These are phyloP conservation scores for Amphiprion clarkii DNA, from an alignment of 2,797 vertebrate species.

Conservation along the genomic window DNA sequence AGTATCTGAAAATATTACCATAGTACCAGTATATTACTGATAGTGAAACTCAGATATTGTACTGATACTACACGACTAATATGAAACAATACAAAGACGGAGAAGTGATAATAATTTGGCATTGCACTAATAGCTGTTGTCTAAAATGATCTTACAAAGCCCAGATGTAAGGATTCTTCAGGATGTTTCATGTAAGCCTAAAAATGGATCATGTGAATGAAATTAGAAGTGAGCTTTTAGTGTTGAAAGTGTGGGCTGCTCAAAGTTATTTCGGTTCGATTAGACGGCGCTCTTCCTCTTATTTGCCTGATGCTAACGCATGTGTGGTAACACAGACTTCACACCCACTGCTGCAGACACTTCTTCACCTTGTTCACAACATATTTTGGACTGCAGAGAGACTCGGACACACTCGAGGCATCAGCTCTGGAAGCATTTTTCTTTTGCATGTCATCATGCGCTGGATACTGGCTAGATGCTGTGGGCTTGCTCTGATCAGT, in stretches of 20 bases:
- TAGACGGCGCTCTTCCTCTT: constrained; percentile 25
- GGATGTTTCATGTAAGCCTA: neutral
- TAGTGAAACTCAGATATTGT: too few relatives aligned
- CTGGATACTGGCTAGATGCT: constrained; percentile 73
- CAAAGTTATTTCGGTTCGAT: neutral
- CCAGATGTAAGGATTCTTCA: neutral
- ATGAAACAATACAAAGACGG: too few relatives aligned
- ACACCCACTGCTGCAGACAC: constrained; percentile 29
- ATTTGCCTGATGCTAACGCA: constrained; percentile 56
- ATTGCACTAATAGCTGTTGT: too few relatives aligned
- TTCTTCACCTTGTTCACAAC: constrained; percentile 7
- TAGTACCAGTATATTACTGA: too few relatives aligned
- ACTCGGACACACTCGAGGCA: neutral
- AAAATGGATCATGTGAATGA: constrained; percentile 7
- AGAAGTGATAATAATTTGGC: too few relatives aligned
- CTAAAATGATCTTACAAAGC: neutral
- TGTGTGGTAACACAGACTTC: neutral
- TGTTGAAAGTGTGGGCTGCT: constrained; percentile 20
- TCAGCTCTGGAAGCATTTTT: constrained; percentile 9
- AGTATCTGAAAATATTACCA: too few relatives aligned
- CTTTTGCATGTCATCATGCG: constrained; percentile 63
- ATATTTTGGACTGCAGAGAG: constrained; percentile 20
- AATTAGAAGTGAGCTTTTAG: neutral
- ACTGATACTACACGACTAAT: too few relatives aligned
- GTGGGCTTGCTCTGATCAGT: constrained; percentile 60